Percentiles rank a stretch among this genome's conserved stretches.
phyloP scores from a whole-genome alignment of 1,140 invertebrate genomes.

The Pachypeltis micranthus region DNA sequence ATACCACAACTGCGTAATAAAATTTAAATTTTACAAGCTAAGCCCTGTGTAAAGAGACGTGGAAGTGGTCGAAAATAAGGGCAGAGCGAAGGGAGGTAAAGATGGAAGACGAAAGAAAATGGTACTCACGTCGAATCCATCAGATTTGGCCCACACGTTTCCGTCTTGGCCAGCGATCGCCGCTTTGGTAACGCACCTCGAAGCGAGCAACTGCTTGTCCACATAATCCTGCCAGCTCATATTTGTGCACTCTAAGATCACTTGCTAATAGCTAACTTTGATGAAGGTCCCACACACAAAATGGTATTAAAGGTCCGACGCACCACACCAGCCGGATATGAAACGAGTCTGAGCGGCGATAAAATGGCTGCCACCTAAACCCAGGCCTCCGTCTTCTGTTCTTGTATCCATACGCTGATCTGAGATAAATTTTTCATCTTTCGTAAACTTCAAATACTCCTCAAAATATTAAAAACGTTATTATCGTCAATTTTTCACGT shows the following conservation, averaged over 20 bases:
- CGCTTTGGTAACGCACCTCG: constrained; percentile 82
- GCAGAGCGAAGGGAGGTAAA: background rate
- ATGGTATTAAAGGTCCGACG: constrained; percentile 15
- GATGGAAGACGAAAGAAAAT: background rate
- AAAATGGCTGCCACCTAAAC: background rate
- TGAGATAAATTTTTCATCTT: no score
- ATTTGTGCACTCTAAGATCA: constrained; percentile 34
- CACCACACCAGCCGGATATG: constrained; percentile 20
- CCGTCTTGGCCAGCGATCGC: constrained; percentile 89
- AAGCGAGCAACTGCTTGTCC: constrained; percentile 89
- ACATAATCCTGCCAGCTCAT: constrained; percentile 99
- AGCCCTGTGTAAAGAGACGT: background rate
- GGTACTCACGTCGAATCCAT: constrained; percentile 77
- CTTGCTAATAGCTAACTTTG: no score
- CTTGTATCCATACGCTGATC: constrained; percentile 5
- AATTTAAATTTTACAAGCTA: no score
- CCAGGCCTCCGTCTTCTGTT: background rate
- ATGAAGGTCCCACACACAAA: background rate
- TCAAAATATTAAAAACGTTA: no score
- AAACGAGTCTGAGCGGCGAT: background rate
- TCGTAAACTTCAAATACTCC: no score
- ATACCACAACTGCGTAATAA: no score
- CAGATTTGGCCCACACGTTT: constrained; percentile 87
- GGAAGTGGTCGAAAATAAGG: background rate
- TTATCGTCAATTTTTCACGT: no score